Conservation (phyloP, 2,888 invertebrate genomes). For the Chrysotoxum bicinctum region DNA sequence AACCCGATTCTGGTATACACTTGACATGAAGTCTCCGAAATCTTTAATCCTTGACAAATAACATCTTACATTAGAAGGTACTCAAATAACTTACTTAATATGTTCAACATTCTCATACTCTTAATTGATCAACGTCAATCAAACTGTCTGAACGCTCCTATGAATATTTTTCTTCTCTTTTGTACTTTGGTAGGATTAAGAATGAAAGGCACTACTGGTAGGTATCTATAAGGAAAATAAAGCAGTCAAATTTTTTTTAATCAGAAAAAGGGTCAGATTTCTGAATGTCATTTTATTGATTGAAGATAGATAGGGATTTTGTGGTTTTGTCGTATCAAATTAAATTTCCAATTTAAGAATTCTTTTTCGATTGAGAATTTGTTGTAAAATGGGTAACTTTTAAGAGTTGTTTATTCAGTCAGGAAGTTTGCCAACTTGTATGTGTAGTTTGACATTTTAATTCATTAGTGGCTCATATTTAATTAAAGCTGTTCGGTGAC, state of each 20-base stretch:
- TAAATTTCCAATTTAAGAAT: not conserved
- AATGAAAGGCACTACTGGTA: no score
- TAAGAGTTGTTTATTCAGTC: not conserved
- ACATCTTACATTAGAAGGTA: not conserved
- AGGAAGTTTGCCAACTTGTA: not conserved
- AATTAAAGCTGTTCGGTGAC: not conserved
- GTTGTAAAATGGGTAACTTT: not conserved
- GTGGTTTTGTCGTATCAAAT: not conserved
- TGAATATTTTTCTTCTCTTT: not conserved
- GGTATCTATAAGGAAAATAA: not conserved
- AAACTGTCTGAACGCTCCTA: not conserved
- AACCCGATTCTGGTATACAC: not conserved
- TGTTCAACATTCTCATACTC: conserved; percentile 13
- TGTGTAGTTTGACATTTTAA: not conserved
- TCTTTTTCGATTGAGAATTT: not conserved
- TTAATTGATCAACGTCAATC: conserved; percentile 2
- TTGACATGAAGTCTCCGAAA: not conserved
- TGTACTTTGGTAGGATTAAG: not conserved
- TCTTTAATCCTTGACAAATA: not conserved
- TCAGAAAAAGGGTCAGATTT: not conserved
- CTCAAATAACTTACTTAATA: not conserved
- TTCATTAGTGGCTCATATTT: not conserved
- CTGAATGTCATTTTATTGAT: not conserved
- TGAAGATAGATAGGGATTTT: not conserved
- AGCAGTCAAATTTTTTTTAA: not conserved